Evolutionary conservation across 92 coral and sea anemone species (phyloP), one percentile per base, ranked within the genome.

Genomic region (Parazoanthus atlanticus): DNA sequence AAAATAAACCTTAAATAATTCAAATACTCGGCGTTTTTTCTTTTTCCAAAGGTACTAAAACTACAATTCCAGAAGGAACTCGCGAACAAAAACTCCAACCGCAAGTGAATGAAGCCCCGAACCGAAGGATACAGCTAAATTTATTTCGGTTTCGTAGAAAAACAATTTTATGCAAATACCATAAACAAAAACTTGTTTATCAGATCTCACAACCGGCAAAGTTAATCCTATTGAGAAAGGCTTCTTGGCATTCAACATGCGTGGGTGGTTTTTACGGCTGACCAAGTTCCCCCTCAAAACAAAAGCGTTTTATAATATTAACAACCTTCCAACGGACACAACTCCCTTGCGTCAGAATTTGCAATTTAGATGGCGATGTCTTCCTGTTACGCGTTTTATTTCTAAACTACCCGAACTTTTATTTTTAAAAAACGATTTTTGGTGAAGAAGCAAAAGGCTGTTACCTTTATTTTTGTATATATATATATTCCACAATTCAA

Each of bases 221-320:
- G 79, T 75, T 26, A 33, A 41, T 33, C 0, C n/a, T 38, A 9
- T 21, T 13, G 30, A 71, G 11, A n/a, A 36, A 21, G 12, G 52
- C 5, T 38, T 75, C 29, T 75, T 75, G 79, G 79, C 79, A 75
- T n/a, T 38, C 79, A n/a, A 75, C 34, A n/a, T 0, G 79, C 79
- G 79, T 75, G 52, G 17, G 49, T 74, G 46, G 79, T 33, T 75
- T n/a, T 34, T 8, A 21, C 21, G 79, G 79, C 10, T 36, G 17
- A 75, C 79, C 79, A 21, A 75, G n/a, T 75, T 16, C 79, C 26
- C 6, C 17, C 16, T 21, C 2, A 1, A 74, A 61, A 61, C 69
- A 61, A 61, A 61, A 61, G 69, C 17, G 16, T 13, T 17, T 61
- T 3, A 3, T 23, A 61, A 19, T 61, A 61, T 23, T 21, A 21